phyloP scores from a whole-genome alignment of 2,113 vertebrate species.

The Lophochroa leadbeateri region DNA sequence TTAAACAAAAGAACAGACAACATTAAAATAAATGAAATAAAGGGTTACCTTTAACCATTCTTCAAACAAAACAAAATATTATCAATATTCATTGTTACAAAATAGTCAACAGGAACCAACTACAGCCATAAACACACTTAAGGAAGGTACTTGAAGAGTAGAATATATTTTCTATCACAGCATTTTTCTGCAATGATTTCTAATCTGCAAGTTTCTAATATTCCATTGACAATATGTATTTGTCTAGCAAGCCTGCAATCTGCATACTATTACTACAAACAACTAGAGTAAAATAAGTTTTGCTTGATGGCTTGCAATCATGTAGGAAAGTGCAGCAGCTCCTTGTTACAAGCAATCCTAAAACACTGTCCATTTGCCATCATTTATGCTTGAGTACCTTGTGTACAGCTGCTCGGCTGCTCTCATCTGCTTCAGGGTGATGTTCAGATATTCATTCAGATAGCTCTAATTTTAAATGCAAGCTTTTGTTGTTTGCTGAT shows the following conservation, averaged over 20 bases:
- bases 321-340: neutral
- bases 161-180: neutral
- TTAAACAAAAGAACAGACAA: neutral
- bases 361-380: constrained; percentile 36
- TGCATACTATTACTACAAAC: neutral
- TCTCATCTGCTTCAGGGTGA: constrained; percentile 33
- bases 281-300: neutral
- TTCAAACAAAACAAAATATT: neutral
- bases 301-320: neutral
- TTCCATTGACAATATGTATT: neutral
- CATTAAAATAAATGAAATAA: neutral
- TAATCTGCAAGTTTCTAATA: neutral
- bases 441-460: constrained; percentile 11
- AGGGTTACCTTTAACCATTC: neutral
- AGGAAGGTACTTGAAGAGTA: neutral
- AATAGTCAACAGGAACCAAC: neutral
- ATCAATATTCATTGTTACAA: neutral
- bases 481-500: constrained; percentile 29
- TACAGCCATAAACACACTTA: neutral
- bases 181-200: neutral
- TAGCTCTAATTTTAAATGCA: constrained; percentile 25
- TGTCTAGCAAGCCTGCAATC: neutral
- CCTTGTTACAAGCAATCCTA: constrained; percentile 6
- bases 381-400: constrained; percentile 28
- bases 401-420: constrained; percentile 19